Evolutionary conservation across 2,797 vertebrate species (phyloP).

Genomic region (Anguilla obscura): DNA sequence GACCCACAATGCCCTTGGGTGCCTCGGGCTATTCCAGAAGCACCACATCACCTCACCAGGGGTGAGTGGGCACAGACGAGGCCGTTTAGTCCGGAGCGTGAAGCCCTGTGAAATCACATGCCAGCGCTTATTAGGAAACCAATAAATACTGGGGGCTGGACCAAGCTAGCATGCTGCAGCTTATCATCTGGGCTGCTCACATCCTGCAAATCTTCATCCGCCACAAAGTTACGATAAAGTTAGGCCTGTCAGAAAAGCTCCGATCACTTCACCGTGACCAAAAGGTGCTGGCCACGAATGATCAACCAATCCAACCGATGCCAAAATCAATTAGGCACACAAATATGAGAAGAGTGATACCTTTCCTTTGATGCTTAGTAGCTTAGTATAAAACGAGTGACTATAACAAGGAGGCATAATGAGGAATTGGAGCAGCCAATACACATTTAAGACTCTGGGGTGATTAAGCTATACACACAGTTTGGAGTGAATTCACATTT

Average conservation of each 20-base stretch:
- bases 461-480: background rate
- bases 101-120: background rate
- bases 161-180: background rate
- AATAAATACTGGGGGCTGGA: background rate
- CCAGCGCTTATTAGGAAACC: background rate
- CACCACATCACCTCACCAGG: background rate
- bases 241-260: background rate
- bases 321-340: background rate
- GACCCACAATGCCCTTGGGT: background rate
- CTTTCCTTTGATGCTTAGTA: background rate
- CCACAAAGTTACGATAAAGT: background rate
- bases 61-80: background rate
- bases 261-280: background rate
- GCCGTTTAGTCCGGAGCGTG: background rate
- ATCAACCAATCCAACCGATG: background rate
- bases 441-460: background rate
- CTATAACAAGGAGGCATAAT: background rate
- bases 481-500: slow-evolving; percentile 25
- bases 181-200: background rate
- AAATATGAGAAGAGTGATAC: background rate
- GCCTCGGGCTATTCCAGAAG: background rate
- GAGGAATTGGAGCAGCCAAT: background rate
- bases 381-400: background rate
- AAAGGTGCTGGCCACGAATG: background rate
- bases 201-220: background rate